A percentile compares a stretch with the other conserved stretches of the same genome.
These are phyloP conservation scores for Heterotis niloticus DNA, from an alignment of 2,113 vertebrate species.

Conservation along the genomic window DNA sequence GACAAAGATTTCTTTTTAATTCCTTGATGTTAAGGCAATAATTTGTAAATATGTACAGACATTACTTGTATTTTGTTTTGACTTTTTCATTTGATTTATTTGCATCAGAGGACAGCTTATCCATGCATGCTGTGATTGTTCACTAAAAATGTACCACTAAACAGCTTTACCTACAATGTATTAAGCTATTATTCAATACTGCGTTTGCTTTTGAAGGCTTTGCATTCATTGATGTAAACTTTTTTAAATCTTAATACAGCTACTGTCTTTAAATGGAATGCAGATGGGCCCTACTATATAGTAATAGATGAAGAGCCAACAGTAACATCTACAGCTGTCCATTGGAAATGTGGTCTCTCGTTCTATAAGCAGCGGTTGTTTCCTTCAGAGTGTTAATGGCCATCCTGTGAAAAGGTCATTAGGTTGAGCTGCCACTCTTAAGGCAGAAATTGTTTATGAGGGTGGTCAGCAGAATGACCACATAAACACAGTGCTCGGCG, in stretches of 20 bases:
- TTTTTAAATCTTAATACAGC: conserved; percentile 49
- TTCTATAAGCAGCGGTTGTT: background rate
- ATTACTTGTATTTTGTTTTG: conserved; percentile 53
- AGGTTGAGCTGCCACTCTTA: too few relatives aligned
- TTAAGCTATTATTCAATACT: conserved; percentile 52
- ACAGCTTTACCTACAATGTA: conserved; percentile 73
- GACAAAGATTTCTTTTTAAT: conserved; percentile 79
- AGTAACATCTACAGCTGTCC: background rate
- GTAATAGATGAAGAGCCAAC: background rate
- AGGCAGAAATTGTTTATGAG: too few relatives aligned
- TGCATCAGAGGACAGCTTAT: conserved; percentile 73
- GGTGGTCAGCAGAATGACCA: too few relatives aligned
- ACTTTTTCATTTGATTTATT: conserved; percentile 68
- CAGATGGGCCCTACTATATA: background rate
- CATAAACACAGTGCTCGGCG: too few relatives aligned
- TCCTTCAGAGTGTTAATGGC: too few relatives aligned
- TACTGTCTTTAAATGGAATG: background rate
- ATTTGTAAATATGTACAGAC: conserved; percentile 95
- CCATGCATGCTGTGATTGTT: conserved; percentile 79
- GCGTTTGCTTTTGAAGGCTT: conserved; percentile 41
- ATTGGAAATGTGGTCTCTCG: background rate
- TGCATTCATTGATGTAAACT: conserved; percentile 55
- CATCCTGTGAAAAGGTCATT: too few relatives aligned
- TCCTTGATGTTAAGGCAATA: conserved; percentile 94
- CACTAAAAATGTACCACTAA: conserved; percentile 79